Evolutionary conservation across 2,888 invertebrate species (phyloP).

Genomic region (Linnaemya vulpina): DNA sequence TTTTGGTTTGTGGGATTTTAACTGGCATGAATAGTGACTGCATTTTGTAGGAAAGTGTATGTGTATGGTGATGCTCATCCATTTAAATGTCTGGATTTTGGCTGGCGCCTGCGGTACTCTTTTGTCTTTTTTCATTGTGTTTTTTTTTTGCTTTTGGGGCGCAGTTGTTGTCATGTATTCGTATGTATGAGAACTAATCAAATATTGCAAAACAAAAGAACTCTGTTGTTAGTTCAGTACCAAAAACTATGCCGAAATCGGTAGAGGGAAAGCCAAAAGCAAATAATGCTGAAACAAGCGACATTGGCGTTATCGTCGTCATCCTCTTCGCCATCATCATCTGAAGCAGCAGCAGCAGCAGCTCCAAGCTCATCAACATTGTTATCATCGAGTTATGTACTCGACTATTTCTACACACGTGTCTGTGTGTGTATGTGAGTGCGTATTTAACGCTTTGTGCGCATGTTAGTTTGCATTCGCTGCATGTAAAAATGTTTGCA

Average conservation of each 20-base stretch:
- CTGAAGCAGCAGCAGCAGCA: neutral
- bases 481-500: slow-evolving; percentile 66
- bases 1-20: slow-evolving; percentile 18
- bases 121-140: slow-evolving; percentile 75
- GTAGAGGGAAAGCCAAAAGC: slow-evolving; percentile 12
- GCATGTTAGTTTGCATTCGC: slow-evolving; percentile 56
- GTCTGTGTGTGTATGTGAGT: neutral
- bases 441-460: slow-evolving; percentile 68
- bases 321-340: neutral
- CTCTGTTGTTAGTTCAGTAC: slow-evolving; percentile 69
- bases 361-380: slow-evolving; percentile 32
- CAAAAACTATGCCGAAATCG: slow-evolving; percentile 53
- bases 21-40: slow-evolving; percentile 59
- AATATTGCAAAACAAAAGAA: slow-evolving; percentile 78
- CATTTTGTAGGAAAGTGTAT: slow-evolving; percentile 63
- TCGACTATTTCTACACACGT: neutral
- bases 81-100: slow-evolving; percentile 75
- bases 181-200: slow-evolving; percentile 81
- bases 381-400: slow-evolving; percentile 17
- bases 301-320: slow-evolving; percentile 60
- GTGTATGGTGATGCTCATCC: slow-evolving; percentile 72
- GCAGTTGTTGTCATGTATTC: slow-evolving; percentile 71
- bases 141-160: slow-evolving; percentile 48
- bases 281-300: slow-evolving; percentile 60
- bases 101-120: slow-evolving; percentile 82